A percentile compares a stretch with the other conserved stretches of the same genome.
Conservation (phyloP, 2,888 invertebrate species). For the Ashinkailepas kermadecensis region DNA sequence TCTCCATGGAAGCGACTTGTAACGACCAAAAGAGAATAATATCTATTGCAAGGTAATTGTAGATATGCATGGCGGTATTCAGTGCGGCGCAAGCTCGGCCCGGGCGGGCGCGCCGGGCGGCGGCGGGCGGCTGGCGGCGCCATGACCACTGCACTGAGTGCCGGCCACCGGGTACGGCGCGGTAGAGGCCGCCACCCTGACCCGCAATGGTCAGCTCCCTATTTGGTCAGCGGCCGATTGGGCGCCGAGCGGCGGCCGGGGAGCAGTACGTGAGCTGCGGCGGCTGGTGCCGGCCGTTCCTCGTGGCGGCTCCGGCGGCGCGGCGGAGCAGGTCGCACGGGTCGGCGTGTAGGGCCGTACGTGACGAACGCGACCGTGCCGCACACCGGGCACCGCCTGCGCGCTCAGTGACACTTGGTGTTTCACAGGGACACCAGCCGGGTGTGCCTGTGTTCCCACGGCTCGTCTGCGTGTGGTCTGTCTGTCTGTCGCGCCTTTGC, state of each 20-base stretch:
- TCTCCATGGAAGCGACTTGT: neutral
- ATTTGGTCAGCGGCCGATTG: neutral
- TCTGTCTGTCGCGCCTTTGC: too few relatives aligned
- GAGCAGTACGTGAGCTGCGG: neutral
- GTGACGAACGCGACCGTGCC: too few relatives aligned
- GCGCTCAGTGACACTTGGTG: too few relatives aligned
- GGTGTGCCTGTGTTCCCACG: too few relatives aligned
- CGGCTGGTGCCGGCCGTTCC: neutral
- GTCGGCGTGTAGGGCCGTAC: too few relatives aligned
- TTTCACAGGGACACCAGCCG: too few relatives aligned
- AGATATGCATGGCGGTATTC: neutral
- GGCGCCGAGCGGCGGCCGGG: neutral
- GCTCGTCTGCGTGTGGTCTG: too few relatives aligned
- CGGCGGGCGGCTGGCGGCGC: neutral
- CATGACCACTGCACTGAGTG: neutral
- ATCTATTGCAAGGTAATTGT: neutral
- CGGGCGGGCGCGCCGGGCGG: neutral
- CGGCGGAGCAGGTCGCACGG: too few relatives aligned
- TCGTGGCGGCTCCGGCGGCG: too few relatives aligned
- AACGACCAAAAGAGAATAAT: slow-evolving; percentile 46
- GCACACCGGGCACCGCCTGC: too few relatives aligned
- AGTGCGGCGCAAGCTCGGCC: neutral
- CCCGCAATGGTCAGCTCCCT: neutral
- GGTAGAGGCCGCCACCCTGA: neutral
- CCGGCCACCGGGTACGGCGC: neutral